Evolutionary conservation across 2,797 vertebrate species (phyloP).

Genomic region (Anniella stebbinsi): DNA sequence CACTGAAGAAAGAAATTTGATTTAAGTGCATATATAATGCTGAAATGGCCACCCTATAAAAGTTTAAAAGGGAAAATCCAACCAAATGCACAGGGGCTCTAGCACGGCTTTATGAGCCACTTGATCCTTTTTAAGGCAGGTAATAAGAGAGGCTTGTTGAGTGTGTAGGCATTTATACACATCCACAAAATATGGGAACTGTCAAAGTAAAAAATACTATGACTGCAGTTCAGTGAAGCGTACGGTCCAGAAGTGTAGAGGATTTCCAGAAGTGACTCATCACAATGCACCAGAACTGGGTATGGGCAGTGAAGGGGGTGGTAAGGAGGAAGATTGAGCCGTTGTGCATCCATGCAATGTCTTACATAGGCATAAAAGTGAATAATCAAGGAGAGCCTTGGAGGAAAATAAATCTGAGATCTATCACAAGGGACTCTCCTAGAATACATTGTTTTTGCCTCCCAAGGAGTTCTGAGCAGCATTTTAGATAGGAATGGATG

Average conservation of each 20-base stretch:
- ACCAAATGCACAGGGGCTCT: neutral
- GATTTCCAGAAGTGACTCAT: neutral
- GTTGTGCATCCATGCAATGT: neutral
- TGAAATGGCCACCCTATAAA: neutral
- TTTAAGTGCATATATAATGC: conserved; percentile 1
- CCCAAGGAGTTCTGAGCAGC: neutral
- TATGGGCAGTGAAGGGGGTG: too few species aligned
- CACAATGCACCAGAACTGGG: too few species aligned
- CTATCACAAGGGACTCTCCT: too few species aligned
- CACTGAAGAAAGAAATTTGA: conserved; percentile 5
- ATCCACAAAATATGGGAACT: neutral
- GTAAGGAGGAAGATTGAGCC: neutral
- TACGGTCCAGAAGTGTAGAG: neutral
- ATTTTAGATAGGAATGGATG: neutral
- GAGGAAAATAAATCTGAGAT: neutral
- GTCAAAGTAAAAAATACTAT: neutral
- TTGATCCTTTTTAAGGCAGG: conserved; percentile 1
- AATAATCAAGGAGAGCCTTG: neutral
- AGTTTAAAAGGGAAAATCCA: conserved; percentile 18
- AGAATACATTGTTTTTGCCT: neutral
- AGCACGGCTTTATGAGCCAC: neutral
- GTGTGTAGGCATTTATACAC: neutral
- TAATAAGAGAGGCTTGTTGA: neutral
- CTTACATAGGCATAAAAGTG: neutral
- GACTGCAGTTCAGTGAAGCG: neutral